Conservation (phyloP, 2,113 vertebrate species). For the Taurulus bubalis region DNA sequence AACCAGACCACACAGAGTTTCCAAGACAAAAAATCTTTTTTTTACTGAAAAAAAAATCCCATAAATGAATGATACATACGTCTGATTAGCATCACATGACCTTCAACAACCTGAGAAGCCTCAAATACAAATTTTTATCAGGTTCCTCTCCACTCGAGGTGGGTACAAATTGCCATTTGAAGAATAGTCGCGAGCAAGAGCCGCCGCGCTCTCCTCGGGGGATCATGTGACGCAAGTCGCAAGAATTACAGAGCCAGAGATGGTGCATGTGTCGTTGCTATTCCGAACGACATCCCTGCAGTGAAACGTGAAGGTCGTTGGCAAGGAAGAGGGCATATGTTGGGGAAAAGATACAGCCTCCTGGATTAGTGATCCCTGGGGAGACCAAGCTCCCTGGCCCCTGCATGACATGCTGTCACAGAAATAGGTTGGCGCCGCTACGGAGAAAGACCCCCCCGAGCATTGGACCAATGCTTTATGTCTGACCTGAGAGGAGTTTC, state of each 20-base stretch:
- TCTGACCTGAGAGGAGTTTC: constrained; percentile 36
- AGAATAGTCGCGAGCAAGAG: constrained; percentile 1
- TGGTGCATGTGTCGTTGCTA: constrained; percentile 38
- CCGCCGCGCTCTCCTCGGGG: neutral
- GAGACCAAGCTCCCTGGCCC: constrained; percentile 39
- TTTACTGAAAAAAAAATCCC: constrained; percentile 22
- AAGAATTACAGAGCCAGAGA: constrained; percentile 28
- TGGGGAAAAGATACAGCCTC: constrained; percentile 50
- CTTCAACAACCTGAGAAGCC: constrained; percentile 49
- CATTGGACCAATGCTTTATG: constrained; percentile 48
- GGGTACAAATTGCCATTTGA: constrained; percentile 14
- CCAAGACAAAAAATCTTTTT: constrained; percentile 13
- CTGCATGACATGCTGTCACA: constrained; percentile 66
- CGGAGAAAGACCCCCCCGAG: constrained; percentile 42
- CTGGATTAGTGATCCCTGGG: constrained; percentile 68
- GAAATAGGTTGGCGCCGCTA: constrained; percentile 60
- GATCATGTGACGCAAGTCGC: constrained; percentile 35
- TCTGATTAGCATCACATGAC: constrained; percentile 63
- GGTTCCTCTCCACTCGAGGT: neutral
- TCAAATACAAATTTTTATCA: constrained; percentile 52
- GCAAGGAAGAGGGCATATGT: constrained; percentile 46
- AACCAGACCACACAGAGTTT: constrained; percentile 23
- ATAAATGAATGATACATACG: constrained; percentile 46
- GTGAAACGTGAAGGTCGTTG: constrained; percentile 70
- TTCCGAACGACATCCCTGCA: constrained; percentile 55